A percentile compares a stretch with the other conserved stretches of the same genome.
Evolutionary conservation across 2,797 vertebrate species (phyloP).

Genomic region (Chrysocyon brachyurus): DNA sequence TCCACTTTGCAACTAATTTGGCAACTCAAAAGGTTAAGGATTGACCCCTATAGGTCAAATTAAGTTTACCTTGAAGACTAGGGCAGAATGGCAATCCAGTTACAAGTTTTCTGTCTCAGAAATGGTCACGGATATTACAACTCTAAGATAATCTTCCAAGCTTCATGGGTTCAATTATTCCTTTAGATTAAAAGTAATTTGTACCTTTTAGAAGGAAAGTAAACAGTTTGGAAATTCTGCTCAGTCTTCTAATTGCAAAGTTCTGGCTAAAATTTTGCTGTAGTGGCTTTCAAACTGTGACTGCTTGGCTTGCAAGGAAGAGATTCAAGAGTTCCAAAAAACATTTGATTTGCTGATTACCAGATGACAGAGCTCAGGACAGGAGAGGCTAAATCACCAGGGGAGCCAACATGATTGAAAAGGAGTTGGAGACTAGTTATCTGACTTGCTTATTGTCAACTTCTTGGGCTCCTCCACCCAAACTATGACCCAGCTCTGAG

Average conservation of each 20-base stretch:
- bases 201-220: neutral
- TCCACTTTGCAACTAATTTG: conserved; percentile 9
- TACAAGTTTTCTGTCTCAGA: neutral
- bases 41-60: neutral
- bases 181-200: neutral
- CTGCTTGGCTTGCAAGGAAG: neutral
- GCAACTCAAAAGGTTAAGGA: neutral
- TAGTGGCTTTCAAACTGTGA: neutral
- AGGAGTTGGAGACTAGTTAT: neutral
- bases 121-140: conserved; percentile 4
- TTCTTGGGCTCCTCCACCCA: neutral
- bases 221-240: neutral
- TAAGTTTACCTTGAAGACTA: neutral
- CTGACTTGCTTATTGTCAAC: neutral
- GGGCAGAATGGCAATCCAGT: neutral
- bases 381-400: neutral
- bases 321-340: conserved; percentile 7
- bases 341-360: neutral
- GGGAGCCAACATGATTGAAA: neutral
- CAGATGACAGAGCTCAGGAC: neutral
- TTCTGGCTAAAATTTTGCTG: neutral
- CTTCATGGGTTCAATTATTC: neutral
- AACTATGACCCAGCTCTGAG: neutral
- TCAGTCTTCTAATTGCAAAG: neutral
- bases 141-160: neutral